Base-by-base conservation (phyloP, 2,888 invertebrate genomes). In the Brenthis ino region DNA sequence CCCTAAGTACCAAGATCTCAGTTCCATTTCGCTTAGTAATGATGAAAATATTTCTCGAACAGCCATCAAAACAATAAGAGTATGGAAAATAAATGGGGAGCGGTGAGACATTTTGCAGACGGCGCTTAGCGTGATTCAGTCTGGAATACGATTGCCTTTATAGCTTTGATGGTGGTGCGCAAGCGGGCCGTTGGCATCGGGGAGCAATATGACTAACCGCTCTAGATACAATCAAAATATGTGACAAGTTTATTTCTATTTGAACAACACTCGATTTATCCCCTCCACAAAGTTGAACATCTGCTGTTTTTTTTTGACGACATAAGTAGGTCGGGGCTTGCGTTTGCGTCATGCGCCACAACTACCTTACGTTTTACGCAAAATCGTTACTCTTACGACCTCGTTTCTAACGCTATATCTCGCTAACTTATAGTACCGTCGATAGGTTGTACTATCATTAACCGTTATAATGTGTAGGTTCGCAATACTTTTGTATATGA, bases 241-340 rank as follows among this genome's bases (percentile, higher is more conserved):
- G 91, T 90, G 93, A 93, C 93, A 92, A 90, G 90, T 92, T 91
- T 93, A 93, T 93, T 93, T 93, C 91, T 92, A 92, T 92, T 91
- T 89, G 82, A 88, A 91, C 90, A 90, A 89, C 89, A 89, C 87
- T 89, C 90, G 85, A 91, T 91, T 91, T 91, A 88, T 84, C 86
- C 86, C 85, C 87, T 83, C 82, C 83, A 83, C 85, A 85, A 85
- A 89, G 85, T 89, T 89, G 82, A 91, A 88, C 91, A 92, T 91
- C 90, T 91, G 90, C 86, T 86, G 87, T 88, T 89, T 91, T 92
- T 43, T 91, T 91, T 89, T 88, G 83, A 85, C 89, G 89, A 89
- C 91, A 88, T 86, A 93, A 91, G 85, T 92, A 93, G 93, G 93
- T 93, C 93, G 92, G 91, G 92, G 92, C 88, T 88, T 82, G 85